These are phyloP conservation scores for Illadopsis cleaveri DNA, from an alignment of 2,113 vertebrate species.

Conservation along the genomic window DNA sequence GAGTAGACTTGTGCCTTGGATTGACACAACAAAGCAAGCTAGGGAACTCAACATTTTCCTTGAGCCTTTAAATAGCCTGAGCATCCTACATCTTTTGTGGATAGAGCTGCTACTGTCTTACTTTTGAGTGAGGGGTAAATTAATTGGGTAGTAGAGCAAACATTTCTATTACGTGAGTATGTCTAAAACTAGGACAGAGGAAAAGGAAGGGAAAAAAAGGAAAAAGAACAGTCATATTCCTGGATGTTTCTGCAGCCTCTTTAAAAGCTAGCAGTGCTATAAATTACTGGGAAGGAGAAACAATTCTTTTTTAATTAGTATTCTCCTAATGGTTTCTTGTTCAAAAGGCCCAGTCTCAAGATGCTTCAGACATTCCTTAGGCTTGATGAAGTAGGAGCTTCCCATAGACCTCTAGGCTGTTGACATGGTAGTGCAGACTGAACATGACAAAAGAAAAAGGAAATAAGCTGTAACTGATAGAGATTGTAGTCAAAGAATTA, in stretches of 20 bases:
- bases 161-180: background rate
- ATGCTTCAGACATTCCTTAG: background rate
- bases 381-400: background rate
- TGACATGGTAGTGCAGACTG: background rate
- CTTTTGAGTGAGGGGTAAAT: background rate
- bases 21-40: background rate
- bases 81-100: background rate
- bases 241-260: background rate
- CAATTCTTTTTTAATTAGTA: background rate
- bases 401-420: background rate
- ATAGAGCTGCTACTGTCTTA: background rate
- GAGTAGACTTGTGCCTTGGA: background rate
- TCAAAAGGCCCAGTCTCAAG: background rate
- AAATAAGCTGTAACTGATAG: background rate
- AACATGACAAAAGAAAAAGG: background rate
- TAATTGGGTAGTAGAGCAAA: background rate
- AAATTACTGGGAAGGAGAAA: background rate
- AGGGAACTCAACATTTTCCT: background rate
- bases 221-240: background rate
- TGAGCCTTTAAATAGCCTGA: background rate
- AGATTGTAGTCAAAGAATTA: background rate
- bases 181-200: background rate
- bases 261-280: background rate
- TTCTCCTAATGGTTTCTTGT: background rate
- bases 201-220: background rate